Base-by-base conservation (phyloP, 2,113 vertebrate genomes). In the Rhegmatorhina hoffmannsi region DNA sequence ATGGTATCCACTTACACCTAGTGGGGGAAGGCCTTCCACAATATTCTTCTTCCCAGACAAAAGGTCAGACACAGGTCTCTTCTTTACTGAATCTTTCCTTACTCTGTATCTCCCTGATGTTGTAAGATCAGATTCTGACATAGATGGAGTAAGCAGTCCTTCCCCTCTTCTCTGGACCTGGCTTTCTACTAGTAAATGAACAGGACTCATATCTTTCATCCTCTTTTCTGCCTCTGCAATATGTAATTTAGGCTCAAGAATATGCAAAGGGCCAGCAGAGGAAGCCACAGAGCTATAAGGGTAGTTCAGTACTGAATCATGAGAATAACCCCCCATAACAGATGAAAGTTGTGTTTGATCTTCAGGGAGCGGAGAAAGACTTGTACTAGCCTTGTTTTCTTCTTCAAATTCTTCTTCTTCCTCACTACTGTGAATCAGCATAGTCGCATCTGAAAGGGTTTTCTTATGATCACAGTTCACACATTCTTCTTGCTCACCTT, bases 341-440 rank as follows among this genome's bases (percentile, higher is more conserved):
- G 96, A 91, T 49, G 98, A 56, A 68, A 89, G 96, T 16, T 97
- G 98, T 28, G 93, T 70, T 89, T 97, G 95, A 47, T 95, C 97
- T 16, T 96, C 86, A 8, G 97, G 95, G 14, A 98, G 97, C 49
- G 95, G 98, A 44, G 98, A 97, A 49, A 98, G 98, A 2, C 97
- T 95, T 11, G 97, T 96, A 81, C 89, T 95, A 14, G 98, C 87
- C 13, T 97, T 98, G 13, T 91, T 80, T 4, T 99, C 98, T 69
- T 99, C 99, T 62, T 98, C 98, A 36, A 92, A 94, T 84, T 99
- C 99, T 66, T 99, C 99, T 28, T 99, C 99, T 56, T 99, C 99
- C 19, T 98, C 99, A 2, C 99, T 99, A 86, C 99, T 99, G 94
- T 99, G 99, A 70, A 99, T 98, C 88, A 99, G 98, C 99, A 99